Conservation (phyloP, 2,888 invertebrate genomes). For the Steinernema scapterisci region DNA sequence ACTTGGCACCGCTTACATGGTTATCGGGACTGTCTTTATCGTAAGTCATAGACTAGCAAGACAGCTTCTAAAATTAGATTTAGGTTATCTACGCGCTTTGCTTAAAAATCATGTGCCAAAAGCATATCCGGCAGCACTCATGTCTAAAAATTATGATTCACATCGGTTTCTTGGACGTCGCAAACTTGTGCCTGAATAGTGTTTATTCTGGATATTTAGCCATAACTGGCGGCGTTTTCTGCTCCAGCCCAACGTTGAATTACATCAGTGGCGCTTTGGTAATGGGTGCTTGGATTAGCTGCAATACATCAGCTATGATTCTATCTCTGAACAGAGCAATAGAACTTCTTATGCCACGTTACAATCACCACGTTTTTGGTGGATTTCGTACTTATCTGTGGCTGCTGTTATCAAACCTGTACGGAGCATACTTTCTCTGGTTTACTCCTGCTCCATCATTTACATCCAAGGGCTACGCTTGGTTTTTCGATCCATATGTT, state of each 20-base stretch:
- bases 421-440: conserved; percentile 24
- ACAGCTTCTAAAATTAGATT: too few species aligned
- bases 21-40: conserved; percentile 23
- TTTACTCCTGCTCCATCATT: conserved; percentile 29
- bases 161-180: conserved; percentile 32
- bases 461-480: conserved; percentile 26
- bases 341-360: conserved; percentile 11
- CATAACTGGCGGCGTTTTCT: conserved; percentile 31
- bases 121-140: conserved; percentile 20
- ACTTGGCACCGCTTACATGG: conserved; percentile 27
- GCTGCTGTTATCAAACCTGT: conserved; percentile 11
- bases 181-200: neutral
- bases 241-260: conserved; percentile 25
- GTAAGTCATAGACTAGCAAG: neutral
- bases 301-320: neutral
- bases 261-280: conserved; percentile 21
- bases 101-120: conserved; percentile 22
- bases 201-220: conserved; percentile 24
- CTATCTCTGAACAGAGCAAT: conserved; percentile 25
- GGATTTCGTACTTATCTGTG: conserved; percentile 11
- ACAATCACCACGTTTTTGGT: neutral
- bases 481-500: conserved; percentile 35
- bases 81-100: conserved; percentile 27
- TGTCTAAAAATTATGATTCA: conserved; percentile 36
- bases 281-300: neutral